phyloP scores from a whole-genome alignment of 2,113 vertebrate species.

The Eublepharis macularius region DNA sequence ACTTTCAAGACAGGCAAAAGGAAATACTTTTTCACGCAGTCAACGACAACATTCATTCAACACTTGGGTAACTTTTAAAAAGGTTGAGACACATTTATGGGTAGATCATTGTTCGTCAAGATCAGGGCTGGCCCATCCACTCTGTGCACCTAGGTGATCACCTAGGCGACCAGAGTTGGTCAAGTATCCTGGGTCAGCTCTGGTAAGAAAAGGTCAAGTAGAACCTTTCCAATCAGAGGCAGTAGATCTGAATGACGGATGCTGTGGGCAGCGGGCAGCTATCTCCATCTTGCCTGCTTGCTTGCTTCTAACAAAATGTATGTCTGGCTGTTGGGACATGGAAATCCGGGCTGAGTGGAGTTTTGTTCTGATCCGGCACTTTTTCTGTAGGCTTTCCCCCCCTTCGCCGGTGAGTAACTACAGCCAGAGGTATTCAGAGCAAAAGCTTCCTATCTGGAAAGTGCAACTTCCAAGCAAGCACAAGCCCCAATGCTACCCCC shows the following conservation, averaged over 20 bases:
- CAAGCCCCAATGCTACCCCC: no score
- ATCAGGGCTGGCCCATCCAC: no score
- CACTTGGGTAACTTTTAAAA: not conserved
- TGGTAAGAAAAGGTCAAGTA: not conserved
- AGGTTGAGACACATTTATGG: not conserved
- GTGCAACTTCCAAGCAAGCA: no score
- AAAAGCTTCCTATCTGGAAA: not conserved
- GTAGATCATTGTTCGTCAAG: not conserved
- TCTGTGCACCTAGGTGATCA: no score
- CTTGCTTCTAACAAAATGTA: not conserved
- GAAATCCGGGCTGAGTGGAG: not conserved
- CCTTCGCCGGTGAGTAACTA: not conserved
- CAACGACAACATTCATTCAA: not conserved
- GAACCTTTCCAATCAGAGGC: not conserved
- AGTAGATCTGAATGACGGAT: no score
- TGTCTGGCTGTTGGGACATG: no score
- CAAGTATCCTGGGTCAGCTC: no score
- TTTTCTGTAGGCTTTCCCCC: no score
- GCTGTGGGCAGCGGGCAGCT: not conserved
- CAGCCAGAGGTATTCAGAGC: not conserved
- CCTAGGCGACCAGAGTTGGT: no score
- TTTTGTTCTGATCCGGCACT: not conserved
- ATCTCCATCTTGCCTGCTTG: not conserved
- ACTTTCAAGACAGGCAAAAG: not conserved
- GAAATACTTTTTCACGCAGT: not conserved